Base-by-base conservation (phyloP, 2,888 invertebrate species). In the Serrognathus titanus region DNA sequence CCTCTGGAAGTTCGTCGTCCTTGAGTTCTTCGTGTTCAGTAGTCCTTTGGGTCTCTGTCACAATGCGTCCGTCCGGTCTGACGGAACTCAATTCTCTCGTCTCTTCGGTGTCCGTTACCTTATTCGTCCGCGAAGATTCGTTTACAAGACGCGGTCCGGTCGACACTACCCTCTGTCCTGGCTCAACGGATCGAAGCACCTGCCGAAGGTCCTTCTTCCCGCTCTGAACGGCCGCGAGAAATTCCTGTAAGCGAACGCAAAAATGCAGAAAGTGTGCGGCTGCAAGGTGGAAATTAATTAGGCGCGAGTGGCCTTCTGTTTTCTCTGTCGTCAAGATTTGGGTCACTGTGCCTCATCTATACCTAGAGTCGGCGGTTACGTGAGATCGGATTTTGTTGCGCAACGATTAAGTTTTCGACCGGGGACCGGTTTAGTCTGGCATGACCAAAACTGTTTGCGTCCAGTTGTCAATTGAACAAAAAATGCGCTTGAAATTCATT, bases 101-200 rank as follows among this genome's bases (percentile, higher is more conserved):
- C 71, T 92, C 91, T 81, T 93, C 93, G 61, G 92, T 92, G 75
- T 94, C 92, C 72, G 90, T 85, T 51, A 90, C 89, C 75, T 92
- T 92, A 66, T 86, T 87, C 66, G 86, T 88, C 63, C 88, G 88
- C 62, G 84, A 82, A 37, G 89, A 87, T 70, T 91, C 91, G 71
- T 87, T 86, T 52, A 93, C 81, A 59, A 92, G 79, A 60, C 85
- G 82, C 1, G 91, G 90, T 39, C 89, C 90, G 8, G 81, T 80
- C 43, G 85, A 81, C 60, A 87, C 85, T 69, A 89, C 70, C 70
- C 85, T 82, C 61, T 82, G 79, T 63, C 84, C 83, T n/a, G 83
- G 80, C 69, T 82, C 82, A 39, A 81, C 80, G 48, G 78, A 77
- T 54, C 78, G 75, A 69, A 91, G 79, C 66, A 88, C 86, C 73